A percentile compares a stretch with the other conserved stretches of the same genome.
These are phyloP conservation scores for Thecophora atra DNA, from an alignment of 2,888 invertebrate species.

Conservation along the genomic window DNA sequence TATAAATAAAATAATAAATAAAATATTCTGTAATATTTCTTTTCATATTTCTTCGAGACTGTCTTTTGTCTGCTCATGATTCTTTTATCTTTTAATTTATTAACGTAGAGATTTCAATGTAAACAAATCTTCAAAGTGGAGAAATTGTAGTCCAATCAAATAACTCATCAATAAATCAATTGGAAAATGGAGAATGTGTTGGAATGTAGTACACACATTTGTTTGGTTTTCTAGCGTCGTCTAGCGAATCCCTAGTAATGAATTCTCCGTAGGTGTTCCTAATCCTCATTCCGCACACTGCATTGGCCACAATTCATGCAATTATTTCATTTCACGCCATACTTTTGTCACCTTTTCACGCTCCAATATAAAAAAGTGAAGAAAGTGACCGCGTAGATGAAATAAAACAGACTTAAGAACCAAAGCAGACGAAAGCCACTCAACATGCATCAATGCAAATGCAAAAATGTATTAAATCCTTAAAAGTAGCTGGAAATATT, in stretches of 20 bases:
- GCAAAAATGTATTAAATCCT: conserved; percentile 12
- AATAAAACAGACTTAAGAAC: background rate
- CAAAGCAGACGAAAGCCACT: background rate
- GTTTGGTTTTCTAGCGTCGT: background rate
- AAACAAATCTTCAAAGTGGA: no score
- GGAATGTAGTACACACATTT: no score
- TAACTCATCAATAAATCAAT: no score
- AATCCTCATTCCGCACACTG: background rate
- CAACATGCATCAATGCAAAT: conserved; percentile 3
- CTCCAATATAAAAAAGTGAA: background rate
- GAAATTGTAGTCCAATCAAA: no score
- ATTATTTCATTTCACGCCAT: background rate
- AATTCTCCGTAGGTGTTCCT: conserved; percentile 11
- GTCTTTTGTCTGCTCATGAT: no score
- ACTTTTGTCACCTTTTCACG: background rate
- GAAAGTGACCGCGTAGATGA: no score
- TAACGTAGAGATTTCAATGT: no score
- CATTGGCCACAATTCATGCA: background rate
- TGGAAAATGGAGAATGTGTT: no score
- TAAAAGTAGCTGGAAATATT: background rate
- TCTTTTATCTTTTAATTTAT: no score
- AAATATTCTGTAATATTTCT: no score
- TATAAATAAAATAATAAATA: no score
- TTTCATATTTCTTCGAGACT: no score
- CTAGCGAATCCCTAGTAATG: conserved; percentile 7